Percentiles rank a stretch among this genome's conserved stretches.
These are phyloP conservation scores for Brachystomella parvula DNA, from an alignment of 1,140 invertebrate species.

Conservation along the genomic window DNA sequence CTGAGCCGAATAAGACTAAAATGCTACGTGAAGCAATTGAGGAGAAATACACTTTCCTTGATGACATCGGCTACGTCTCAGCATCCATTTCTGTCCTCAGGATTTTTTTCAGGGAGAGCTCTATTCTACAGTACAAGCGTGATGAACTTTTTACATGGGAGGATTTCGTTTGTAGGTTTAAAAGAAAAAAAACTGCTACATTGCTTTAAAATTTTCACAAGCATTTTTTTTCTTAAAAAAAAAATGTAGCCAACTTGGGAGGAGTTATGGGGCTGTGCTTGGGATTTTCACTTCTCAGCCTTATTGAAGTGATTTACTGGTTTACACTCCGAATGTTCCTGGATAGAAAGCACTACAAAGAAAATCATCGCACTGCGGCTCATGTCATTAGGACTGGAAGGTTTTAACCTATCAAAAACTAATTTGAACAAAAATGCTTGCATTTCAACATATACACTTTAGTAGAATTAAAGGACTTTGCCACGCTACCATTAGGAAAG, in stretches of 20 bases:
- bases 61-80: conserved; percentile 35
- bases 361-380: background rate
- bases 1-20: conserved; percentile 35
- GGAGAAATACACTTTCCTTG: conserved; percentile 21
- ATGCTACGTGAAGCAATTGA: conserved; percentile 32
- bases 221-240: background rate
- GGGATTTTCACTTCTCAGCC: conserved; percentile 58
- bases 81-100: conserved; percentile 33
- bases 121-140: conserved; percentile 38
- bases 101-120: conserved; percentile 35
- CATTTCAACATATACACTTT: too few relatives aligned
- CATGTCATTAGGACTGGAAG: background rate
- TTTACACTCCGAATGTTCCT: conserved; percentile 31
- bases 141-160: conserved; percentile 39
- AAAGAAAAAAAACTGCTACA: background rate
- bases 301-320: conserved; percentile 59
- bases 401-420: too few relatives aligned
- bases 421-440: too few relatives aligned
- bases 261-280: conserved; percentile 59
- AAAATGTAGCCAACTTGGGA: conserved; percentile 50
- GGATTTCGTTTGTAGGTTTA: conserved; percentile 37
- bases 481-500: too few relatives aligned
- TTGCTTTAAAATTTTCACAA: background rate
- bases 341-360: background rate
- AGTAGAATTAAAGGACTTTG: too few relatives aligned